phyloP scores from a whole-genome alignment of 2,113 vertebrate genomes.

The Amphiprion ocellaris region DNA sequence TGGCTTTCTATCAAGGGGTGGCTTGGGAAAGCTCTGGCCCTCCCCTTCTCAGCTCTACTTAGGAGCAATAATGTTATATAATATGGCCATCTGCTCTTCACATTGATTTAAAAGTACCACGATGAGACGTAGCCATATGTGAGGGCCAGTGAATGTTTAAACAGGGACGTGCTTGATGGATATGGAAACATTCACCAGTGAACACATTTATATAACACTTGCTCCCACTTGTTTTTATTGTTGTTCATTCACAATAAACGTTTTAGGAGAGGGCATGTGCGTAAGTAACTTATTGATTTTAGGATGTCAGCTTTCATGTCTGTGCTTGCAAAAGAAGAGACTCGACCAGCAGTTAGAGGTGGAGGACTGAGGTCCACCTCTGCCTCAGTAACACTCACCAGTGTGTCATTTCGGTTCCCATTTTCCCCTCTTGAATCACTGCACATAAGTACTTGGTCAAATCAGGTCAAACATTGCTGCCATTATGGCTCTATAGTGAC shows the following conservation, averaged over 20 bases:
- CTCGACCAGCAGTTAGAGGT: not conserved
- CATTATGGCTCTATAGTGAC: conserved; percentile 20
- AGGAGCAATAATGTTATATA: conserved; percentile 77
- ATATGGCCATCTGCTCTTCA: conserved; percentile 77
- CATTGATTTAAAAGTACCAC: conserved; percentile 68
- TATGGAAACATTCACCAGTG: not conserved
- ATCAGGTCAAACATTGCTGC: not conserved
- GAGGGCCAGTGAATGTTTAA: conserved; percentile 25
- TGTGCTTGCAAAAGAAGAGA: not conserved
- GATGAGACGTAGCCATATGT: conserved; percentile 7
- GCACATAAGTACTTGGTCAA: not conserved
- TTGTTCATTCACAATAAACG: not conserved
- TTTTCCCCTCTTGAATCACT: not conserved
- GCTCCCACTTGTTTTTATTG: not conserved
- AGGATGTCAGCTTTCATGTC: not conserved
- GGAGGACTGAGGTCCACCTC: not conserved
- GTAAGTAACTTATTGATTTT: not conserved
- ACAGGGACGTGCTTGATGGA: not conserved
- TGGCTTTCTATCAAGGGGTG: conserved; percentile 36
- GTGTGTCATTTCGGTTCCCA: not conserved
- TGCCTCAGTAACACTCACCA: not conserved
- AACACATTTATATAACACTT: not conserved
- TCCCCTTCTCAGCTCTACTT: conserved; percentile 63
- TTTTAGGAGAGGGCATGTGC: not conserved
- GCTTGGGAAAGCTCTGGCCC: conserved; percentile 47